Base-by-base conservation (phyloP, 2,888 invertebrate species). In the Chymomyza fuscimana region DNA sequence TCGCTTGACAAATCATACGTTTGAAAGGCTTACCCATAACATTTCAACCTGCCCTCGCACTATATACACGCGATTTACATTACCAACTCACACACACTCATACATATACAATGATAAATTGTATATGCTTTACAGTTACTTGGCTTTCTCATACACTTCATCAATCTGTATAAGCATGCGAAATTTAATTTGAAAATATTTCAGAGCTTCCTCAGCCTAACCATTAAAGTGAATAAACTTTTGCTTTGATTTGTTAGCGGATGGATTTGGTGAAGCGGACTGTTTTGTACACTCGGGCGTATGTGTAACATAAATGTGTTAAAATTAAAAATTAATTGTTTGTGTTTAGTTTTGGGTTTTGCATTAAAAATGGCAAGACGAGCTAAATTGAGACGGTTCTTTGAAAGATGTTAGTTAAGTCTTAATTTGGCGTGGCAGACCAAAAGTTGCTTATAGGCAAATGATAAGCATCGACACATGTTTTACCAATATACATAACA, bases 201-300 rank as follows among this genome's bases (percentile, higher is more conserved):
- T 69, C 59, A 25, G 58, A 36, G 58, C 68, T 63, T 68, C 63
- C 68, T 61, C 56, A 56, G 40, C 36, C 32, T 9, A 60, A 60
- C 15, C 46, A 54, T 60, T 36, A 76, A 82, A 79, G 88, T 86
- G 85, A 86, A 86, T 88, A 86, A 86, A 88, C 88, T 82, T 88
- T 88, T 67, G 76, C 72, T 72, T 68, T 73, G 77, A 72, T 61
- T 56, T 12, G 69, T 40, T 40, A 77, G 73, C 79, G 79, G 80
- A 61, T 70, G 62, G 65, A 36, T 46, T 46, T 1, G 40, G 40
- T 52, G 25, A 46, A 46, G 51, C 65, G 63, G 59, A 7, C 50
- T 36, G 58, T 52, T 7, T 32, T 64, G 72, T 5, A 32, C 54
- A 15, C 73, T 70, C 83, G 80, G 73, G 72, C 86, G 86, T 76